Percentiles rank a stretch among this genome's conserved stretches.
Conservation (phyloP, 2,113 vertebrate species). For the Atrichornis clamosus region DNA sequence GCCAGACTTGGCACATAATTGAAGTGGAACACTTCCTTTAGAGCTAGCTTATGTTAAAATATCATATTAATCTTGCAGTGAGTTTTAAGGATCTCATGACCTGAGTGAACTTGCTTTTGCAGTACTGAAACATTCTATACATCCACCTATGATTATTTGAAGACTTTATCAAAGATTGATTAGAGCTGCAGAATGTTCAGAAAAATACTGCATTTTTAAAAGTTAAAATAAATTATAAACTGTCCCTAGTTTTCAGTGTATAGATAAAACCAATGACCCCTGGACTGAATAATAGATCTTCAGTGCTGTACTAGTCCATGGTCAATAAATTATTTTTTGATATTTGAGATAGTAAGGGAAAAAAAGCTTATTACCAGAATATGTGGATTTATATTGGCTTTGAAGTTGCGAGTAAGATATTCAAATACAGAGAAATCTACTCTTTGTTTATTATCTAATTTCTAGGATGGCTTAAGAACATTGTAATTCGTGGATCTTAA, state of each 20-base stretch:
- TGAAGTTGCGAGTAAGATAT: not conserved
- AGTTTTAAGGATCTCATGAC: not conserved
- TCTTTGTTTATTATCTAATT: not conserved
- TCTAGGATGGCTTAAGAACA: not conserved
- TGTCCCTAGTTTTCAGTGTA: not conserved
- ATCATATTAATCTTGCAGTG: not conserved
- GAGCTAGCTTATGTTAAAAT: not conserved
- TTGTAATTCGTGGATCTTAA: not conserved
- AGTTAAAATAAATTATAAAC: not conserved
- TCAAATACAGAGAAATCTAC: not conserved
- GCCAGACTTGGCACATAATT: not conserved
- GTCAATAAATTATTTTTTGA: not conserved
- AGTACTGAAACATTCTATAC: not conserved
- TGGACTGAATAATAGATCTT: not conserved
- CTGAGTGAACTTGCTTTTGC: not conserved
- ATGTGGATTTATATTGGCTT: not conserved
- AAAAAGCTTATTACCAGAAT: not conserved
- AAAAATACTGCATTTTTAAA: not conserved
- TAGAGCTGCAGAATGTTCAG: not conserved
- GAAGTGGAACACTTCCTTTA: not conserved
- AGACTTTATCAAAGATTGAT: not conserved
- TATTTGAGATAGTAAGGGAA: not conserved
- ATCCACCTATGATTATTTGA: not conserved
- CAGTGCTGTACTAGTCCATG: not conserved
- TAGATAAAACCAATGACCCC: not conserved